Conservation (phyloP, 2,888 invertebrate species). For the Andrena bucephala region DNA sequence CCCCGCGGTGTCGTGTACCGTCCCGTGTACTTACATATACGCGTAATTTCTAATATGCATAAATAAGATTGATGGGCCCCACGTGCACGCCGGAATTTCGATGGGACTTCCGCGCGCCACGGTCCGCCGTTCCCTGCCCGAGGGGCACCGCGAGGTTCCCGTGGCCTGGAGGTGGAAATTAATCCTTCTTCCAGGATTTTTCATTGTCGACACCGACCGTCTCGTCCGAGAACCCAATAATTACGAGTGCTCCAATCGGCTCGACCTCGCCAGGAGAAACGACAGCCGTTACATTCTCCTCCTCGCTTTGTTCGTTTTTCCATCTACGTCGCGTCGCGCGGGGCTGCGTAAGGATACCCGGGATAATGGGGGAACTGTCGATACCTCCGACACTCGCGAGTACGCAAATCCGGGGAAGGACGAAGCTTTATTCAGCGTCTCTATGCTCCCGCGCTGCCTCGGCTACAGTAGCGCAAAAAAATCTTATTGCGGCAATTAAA, state of each 20-base stretch:
- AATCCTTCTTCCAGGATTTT: conserved; percentile 73
- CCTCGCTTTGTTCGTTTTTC: conserved; percentile 24
- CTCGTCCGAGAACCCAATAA: conserved; percentile 67
- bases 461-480: not conserved
- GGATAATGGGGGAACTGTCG: conserved; percentile 60
- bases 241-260: conserved; percentile 71
- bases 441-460: not conserved
- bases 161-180: conserved; percentile 66
- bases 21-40: conserved; percentile 62
- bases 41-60: conserved; percentile 72
- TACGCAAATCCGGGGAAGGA: not conserved
- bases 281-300: conserved; percentile 52
- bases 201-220: conserved; percentile 72
- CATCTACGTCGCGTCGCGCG: conserved; percentile 34
- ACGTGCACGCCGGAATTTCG: conserved; percentile 65
- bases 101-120: conserved; percentile 61
- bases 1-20: conserved; percentile 60
- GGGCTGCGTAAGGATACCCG: conserved; percentile 37
- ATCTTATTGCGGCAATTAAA: conserved; percentile 41
- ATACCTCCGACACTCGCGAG: conserved; percentile 3
- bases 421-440: not conserved
- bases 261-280: conserved; percentile 62
- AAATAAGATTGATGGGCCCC: conserved; percentile 71
- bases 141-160: conserved; percentile 2
- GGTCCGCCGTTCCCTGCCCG: conserved; percentile 13